Base-by-base conservation (phyloP, 2,113 vertebrate species). In the Microcebus ravelobensis region DNA sequence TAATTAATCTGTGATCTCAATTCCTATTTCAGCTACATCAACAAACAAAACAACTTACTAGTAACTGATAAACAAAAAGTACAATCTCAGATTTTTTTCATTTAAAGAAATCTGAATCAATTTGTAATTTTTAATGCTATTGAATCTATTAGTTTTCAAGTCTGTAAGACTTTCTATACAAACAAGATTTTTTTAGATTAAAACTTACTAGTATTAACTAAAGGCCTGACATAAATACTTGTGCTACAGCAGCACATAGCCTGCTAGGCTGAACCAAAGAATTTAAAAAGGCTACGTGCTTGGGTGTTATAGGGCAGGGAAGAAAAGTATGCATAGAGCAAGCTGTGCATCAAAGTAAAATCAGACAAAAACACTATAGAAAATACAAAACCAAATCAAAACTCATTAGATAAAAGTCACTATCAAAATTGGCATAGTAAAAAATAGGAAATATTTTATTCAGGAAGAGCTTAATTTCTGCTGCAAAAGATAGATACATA, bases 1-100 rank as follows among this genome's bases (percentile, higher is more conserved):
- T 97, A 98, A 98, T 98, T 98, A 98, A 97, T 80, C 86, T 96
- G 42, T 90, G 84, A 97, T 98, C 94, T 67, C 96, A 97, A 6
- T 42, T 80, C 93, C 55, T 95, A 88, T 65, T 98, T 59, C 90
- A 96, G 95, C 73, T 93, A 93, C 48, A 89, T 20, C 87, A 97
- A 95, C 70, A 97, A 98, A 96, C 84, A 77, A 74, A 94, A 94
- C 97, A 98, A 95, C 82, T 90, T 68, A 90, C 87, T 70, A 91
- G 86, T 55, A 93, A 93, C 42, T 84, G 79, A 71, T 92, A 95
- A 96, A 94, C 91, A 94, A 76, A 82, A 87, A 36, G 59, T 23
- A 55, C 11, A 6, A 45, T 13, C 48, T 88, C 50, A 59, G 61
- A n/a, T 39, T 42, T 34, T 83, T 14, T 52, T 39, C 36, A 15